Evolutionary conservation across 2,888 invertebrate genomes (phyloP).

Genomic region (Cataglyphis altisquamis): DNA sequence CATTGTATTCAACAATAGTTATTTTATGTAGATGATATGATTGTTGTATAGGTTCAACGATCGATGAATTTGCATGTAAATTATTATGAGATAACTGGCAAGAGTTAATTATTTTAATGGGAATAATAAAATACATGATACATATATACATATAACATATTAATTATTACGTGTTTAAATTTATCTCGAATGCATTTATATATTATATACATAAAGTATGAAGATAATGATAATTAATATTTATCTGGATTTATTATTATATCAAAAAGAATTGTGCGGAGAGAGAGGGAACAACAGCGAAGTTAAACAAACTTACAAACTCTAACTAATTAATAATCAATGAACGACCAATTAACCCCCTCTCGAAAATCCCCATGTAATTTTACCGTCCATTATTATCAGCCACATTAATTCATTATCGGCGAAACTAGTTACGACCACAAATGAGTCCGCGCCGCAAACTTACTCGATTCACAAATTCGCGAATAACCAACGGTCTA

Average conservation of each 20-base stretch:
- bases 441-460: slow-evolving; percentile 37
- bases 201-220: not conserved
- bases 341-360: slow-evolving; percentile 63
- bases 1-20: slow-evolving; percentile 15
- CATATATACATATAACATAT: slow-evolving; percentile 19
- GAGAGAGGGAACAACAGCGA: not conserved
- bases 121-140: slow-evolving; percentile 8
- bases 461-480: slow-evolving; percentile 6
- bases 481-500: slow-evolving; percentile 36
- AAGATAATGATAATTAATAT: slow-evolving; percentile 33
- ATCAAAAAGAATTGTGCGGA: not conserved
- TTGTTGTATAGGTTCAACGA: slow-evolving; percentile 1
- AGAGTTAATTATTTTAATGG: slow-evolving; percentile 47
- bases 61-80: slow-evolving; percentile 39
- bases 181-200: not conserved
- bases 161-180: slow-evolving; percentile 32
- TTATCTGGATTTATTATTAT: slow-evolving; percentile 25
- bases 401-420: slow-evolving; percentile 49
- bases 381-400: slow-evolving; percentile 43
- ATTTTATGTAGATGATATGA: not conserved
- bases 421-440: slow-evolving; percentile 26
- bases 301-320: slow-evolving; percentile 49
- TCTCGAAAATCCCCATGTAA: slow-evolving; percentile 36
- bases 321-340: slow-evolving; percentile 48
- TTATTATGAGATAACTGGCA: slow-evolving; percentile 34